Percentiles rank a stretch among this genome's conserved stretches.
phyloP scores from a whole-genome alignment of 2,113 vertebrate species.

The Scophthalmus maximus region DNA sequence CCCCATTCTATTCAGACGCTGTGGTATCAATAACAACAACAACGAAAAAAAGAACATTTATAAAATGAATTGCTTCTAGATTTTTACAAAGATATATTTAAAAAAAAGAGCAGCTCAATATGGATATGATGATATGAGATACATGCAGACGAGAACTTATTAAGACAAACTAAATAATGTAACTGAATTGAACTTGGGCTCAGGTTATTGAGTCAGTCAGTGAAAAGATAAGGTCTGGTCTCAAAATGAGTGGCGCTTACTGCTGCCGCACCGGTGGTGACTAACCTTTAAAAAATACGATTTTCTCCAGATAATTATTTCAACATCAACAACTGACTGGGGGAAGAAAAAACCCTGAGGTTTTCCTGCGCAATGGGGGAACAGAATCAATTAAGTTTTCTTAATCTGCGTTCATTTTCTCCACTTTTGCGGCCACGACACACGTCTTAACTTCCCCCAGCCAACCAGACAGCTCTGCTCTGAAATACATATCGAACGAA shows the following conservation, averaged over 20 bases:
- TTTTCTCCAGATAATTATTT: slow-evolving; percentile 13
- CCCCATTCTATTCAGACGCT: too few species aligned
- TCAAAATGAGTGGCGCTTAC: slow-evolving; percentile 6
- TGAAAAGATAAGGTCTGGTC: slow-evolving; percentile 16
- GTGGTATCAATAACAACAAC: too few species aligned
- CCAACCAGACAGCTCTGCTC: neutral
- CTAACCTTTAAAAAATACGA: slow-evolving; percentile 12
- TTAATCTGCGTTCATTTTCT: neutral
- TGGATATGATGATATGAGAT: too few species aligned
- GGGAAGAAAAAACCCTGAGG: neutral
- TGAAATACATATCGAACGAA: neutral
- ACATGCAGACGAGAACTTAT: too few species aligned
- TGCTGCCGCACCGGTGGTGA: slow-evolving; percentile 8
- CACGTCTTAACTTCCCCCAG: too few species aligned
- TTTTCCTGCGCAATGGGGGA: neutral
- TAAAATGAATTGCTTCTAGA: too few species aligned
- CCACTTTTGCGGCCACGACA: neutral
- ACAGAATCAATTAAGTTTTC: neutral
- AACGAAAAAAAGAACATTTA: too few species aligned
- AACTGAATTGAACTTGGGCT: too few species aligned
- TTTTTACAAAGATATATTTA: too few species aligned
- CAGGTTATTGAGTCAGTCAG: slow-evolving; percentile 20
- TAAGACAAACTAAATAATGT: neutral
- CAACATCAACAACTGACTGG: neutral
- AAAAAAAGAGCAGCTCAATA: too few species aligned